Evolutionary conservation across 1,140 invertebrate genomes (phyloP), one percentile per base, ranked within the genome.

Genomic region (Drosophila mauritiana): DNA sequence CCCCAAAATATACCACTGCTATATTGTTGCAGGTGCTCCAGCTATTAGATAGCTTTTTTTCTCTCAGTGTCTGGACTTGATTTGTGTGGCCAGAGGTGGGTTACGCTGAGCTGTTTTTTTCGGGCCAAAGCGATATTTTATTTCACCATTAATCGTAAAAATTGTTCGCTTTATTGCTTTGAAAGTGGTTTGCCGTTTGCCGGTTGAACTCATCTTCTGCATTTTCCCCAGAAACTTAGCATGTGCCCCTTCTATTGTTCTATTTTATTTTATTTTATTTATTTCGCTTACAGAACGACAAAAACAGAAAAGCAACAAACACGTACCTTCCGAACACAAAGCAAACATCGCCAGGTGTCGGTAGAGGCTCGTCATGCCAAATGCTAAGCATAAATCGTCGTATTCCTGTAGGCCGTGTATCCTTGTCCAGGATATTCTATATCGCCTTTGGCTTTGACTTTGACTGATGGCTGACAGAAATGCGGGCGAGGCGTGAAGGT

Each of bases 81-180:
- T 20, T 51, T 12, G 17, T 48, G 17, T 20, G 20, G 8, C 31
- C 43, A 25, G 43, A 36, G 43, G 43, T 58, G 56, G 56, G 56
- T 48, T 58, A 58, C 31, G 43, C 34, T 12, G 34, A 58, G 56
- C 43, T 48, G 20, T 10, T n/a, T 49, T 45, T 37, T 20, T 13
- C 8, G 56, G 20, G 27, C 22, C 15, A 45, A 80, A 58, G 51
- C 74, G 56, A 81, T 84, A 84, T 73, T 81, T 78, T 81, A 81
- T 79, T 83, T 75, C 56, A 64, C 64, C 80, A 83, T 83, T 83
- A 81, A 83, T 83, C 56, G 43, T 37, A 48, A 58, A 48, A 58
- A 58, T 58, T 48, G 56, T 20, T 58, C 79, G 67, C 81, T 83
- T 83, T 83, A 83, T 83, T 81, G 80, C 79, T 72, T 83, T 68